These are phyloP conservation scores for Limnephilus auricula DNA, from an alignment of 2,888 invertebrate species.

Conservation along the genomic window DNA sequence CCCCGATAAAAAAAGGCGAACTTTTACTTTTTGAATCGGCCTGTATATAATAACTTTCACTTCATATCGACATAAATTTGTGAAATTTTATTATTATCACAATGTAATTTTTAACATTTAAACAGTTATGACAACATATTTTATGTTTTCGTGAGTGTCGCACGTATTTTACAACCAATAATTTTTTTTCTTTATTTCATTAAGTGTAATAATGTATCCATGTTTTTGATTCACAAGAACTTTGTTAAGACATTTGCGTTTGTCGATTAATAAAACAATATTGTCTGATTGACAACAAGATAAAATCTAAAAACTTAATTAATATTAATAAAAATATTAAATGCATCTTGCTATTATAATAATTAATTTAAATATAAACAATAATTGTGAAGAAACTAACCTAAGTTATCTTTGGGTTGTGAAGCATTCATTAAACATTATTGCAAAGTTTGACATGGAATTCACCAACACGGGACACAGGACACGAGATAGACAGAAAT, in stretches of 20 bases:
- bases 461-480: too few species aligned
- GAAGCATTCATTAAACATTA: conserved; percentile 67
- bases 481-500: conserved; percentile 68
- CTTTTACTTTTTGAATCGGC: too few species aligned
- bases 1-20: too few species aligned
- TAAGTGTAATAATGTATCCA: neutral
- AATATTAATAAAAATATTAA: conserved; percentile 35
- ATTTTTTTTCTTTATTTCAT: neutral
- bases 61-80: neutral
- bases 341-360: conserved; percentile 4
- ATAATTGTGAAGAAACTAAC: conserved; percentile 48
- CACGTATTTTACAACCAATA: neutral
- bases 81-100: neutral
- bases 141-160: neutral
- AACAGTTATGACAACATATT: neutral
- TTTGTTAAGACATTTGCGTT: neutral
- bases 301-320: conserved; percentile 20
- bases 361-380: conserved; percentile 26
- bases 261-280: neutral
- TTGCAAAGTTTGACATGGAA: conserved; percentile 69
- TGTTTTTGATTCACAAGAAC: neutral
- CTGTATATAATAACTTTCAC: neutral
- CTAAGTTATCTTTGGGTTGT: conserved; percentile 66
- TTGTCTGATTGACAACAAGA: neutral
- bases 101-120: neutral